Evolutionary conservation across 2,888 invertebrate genomes (phyloP), one percentile per base, ranked within the genome.

Genomic region (Phasia obesa): DNA sequence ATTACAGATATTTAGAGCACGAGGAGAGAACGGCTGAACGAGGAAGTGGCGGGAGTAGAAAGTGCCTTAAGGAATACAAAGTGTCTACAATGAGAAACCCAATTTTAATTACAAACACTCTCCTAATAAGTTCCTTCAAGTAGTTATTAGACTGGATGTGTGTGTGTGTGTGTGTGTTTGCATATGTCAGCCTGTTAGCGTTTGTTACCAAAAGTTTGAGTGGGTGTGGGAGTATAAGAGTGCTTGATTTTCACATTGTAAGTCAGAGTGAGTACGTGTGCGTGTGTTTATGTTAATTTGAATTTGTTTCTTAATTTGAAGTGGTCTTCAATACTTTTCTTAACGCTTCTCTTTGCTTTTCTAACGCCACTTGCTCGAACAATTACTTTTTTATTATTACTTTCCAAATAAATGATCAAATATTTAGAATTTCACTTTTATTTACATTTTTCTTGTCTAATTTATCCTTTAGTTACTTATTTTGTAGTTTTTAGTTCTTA

Each of bases 61-160:
- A 60, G 4, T 35, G 55, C 19, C 42, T 55, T 35, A 64, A 53
- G 31, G 9, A 55, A 65, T 4, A 55, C 44, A 44, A 53, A 7
- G 62, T 51, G 73, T 62, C 62, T 53, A 53, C 53, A 38, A 62
- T 51, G 42, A 53, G 13, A 38, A 59, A 75, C 21, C 25, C 19
- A 76, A 69, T 67, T 69, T 59, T 69, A 76, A 76, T 67, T 76
- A 69, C 25, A 42, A 67, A 27, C 42, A 51, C 21, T 76, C 59
- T 65, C 55, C 21, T 74, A 44, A 64, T 64, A 31, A 55, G 53
- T 55, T 55, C 17, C 9, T 31, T 55, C 25, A 27, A 25, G 17
- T 11, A 6, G 15, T 35, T 51, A 9, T 38, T n/a, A 17, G 7
- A 9, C 11, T 17, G 3, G 13, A 2, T 11, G 17, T 2, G 25